phyloP scores from a whole-genome alignment of 2,888 invertebrate species.

The Epirrhoe alternata region DNA sequence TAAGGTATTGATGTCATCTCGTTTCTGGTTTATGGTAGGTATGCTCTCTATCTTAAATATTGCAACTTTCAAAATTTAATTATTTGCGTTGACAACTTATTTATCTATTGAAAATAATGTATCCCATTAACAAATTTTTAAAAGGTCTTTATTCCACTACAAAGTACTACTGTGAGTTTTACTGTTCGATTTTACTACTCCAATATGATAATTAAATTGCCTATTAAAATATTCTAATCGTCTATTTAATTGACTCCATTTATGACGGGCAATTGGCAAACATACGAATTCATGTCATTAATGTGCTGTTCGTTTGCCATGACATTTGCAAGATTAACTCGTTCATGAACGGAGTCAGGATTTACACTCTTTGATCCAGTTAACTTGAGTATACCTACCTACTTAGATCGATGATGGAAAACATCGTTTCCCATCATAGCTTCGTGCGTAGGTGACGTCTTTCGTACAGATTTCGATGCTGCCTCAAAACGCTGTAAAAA shows the following conservation, averaged over 20 bases:
- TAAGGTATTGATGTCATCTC: no score
- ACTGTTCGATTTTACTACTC: background rate
- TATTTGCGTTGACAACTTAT: no score
- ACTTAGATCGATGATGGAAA: no score
- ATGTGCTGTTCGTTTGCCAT: slow-evolving; percentile 20
- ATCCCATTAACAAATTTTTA: no score
- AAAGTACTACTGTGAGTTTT: background rate
- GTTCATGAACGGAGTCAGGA: background rate
- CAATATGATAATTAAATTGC: slow-evolving; percentile 14
- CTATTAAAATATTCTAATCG: slow-evolving; percentile 25
- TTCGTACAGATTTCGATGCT: no score
- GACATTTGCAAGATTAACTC: slow-evolving; percentile 17
- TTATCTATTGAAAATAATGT: no score
- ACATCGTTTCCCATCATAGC: no score
- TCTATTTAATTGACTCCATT: slow-evolving; percentile 24
- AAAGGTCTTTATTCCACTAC: background rate
- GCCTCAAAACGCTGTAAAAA: no score
- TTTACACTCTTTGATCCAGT: background rate
- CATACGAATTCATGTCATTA: slow-evolving; percentile 22
- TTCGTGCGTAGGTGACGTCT: no score
- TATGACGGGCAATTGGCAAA: slow-evolving; percentile 29
- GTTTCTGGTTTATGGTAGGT: no score
- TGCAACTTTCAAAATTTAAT: no score
- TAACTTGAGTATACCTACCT: background rate
- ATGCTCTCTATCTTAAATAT: no score